Evolutionary conservation across 2,888 invertebrate species (phyloP).

Genomic region (Sericinus montela): DNA sequence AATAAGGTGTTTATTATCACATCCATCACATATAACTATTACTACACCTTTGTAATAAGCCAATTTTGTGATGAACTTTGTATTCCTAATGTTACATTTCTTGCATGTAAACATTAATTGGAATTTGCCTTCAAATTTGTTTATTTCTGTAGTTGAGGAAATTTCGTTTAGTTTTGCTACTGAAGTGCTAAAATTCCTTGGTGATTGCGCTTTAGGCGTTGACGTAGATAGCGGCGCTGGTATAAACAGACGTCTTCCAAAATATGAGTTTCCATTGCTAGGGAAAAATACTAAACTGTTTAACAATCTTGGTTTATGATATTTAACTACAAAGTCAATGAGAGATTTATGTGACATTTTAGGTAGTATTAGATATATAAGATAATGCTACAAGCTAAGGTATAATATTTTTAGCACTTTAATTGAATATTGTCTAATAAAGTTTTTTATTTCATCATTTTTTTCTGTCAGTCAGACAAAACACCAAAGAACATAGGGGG

Average conservation of each 20-base stretch:
- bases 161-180: slow-evolving; percentile 41
- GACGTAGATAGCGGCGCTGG: slow-evolving; percentile 47
- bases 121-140: slow-evolving; percentile 75
- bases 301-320: slow-evolving; percentile 61
- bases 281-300: slow-evolving; percentile 67
- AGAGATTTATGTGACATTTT: slow-evolving; percentile 63
- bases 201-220: slow-evolving; percentile 51
- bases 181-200: slow-evolving; percentile 52
- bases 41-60: slow-evolving; percentile 95
- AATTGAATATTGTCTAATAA: no score
- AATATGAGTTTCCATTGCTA: slow-evolving; percentile 67
- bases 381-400: no score
- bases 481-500: no score
- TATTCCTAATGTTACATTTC: slow-evolving; percentile 87
- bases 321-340: slow-evolving; percentile 68
- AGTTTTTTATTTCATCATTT: no score
- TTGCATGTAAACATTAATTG: slow-evolving; percentile 93
- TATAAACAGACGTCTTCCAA: slow-evolving; percentile 54
- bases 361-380: no score
- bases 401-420: no score
- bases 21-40: slow-evolving; percentile 93
- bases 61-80: slow-evolving; percentile 89
- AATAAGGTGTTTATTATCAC: slow-evolving; percentile 94
- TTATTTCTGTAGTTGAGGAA: slow-evolving; percentile 35
- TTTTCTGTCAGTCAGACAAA: no score